Evolutionary conservation across 2,113 vertebrate genomes (phyloP).

Genomic region (Capreolus pygargus): DNA sequence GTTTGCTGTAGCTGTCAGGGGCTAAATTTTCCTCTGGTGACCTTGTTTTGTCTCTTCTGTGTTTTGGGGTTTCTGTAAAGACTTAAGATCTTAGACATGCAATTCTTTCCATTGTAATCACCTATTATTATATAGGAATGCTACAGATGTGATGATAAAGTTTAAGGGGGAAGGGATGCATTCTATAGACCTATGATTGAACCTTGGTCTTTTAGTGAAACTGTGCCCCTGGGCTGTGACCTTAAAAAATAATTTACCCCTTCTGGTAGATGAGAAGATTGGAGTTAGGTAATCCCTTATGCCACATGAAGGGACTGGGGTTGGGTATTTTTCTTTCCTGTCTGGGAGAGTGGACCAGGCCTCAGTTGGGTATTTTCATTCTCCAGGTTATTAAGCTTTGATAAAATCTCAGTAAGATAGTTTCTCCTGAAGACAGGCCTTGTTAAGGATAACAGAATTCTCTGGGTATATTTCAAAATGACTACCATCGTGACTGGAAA

Average conservation of each 20-base stretch:
- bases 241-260: neutral
- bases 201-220: neutral
- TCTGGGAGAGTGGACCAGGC: neutral
- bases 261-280: neutral
- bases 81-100: neutral
- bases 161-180: neutral
- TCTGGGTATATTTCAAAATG: neutral
- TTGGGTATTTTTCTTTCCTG: neutral
- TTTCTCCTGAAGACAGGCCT: neutral
- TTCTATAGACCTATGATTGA: neutral
- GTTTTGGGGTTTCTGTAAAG: neutral
- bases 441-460: neutral
- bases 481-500: neutral
- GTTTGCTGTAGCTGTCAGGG: neutral
- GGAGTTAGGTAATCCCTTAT: neutral
- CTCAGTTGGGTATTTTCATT: neutral
- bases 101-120: neutral
- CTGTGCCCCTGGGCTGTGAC: neutral
- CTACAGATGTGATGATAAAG: neutral
- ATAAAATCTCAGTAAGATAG: neutral
- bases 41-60: neutral
- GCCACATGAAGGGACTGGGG: neutral
- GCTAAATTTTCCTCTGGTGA: neutral
- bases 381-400: neutral
- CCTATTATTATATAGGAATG: neutral